Evolutionary conservation across 2,888 invertebrate genomes (phyloP).

Genomic region (Myopa tessellatipennis): DNA sequence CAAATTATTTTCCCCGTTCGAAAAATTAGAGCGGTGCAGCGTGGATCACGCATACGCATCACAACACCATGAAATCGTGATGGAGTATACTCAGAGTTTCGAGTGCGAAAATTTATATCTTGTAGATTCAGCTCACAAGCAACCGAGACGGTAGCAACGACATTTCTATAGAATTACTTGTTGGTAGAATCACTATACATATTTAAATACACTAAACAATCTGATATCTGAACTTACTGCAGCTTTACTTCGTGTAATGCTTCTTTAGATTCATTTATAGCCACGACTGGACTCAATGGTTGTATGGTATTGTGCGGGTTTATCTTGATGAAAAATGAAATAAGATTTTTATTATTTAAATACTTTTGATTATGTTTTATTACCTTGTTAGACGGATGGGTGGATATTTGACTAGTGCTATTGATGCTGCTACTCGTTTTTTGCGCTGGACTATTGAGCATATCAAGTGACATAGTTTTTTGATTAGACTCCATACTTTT

Average conservation of each 20-base stretch:
- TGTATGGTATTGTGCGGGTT: constrained; percentile 60
- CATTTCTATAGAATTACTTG: constrained; percentile 72
- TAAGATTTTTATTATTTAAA: background rate
- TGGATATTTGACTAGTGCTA: background rate
- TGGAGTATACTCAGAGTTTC: constrained; percentile 87
- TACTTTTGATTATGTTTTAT: constrained; percentile 6
- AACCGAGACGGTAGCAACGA: constrained; percentile 83
- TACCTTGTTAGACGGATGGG: background rate
- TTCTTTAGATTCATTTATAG: constrained; percentile 72
- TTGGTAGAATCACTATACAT: background rate
- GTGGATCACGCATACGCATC: constrained; percentile 84
- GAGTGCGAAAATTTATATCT: constrained; percentile 80
- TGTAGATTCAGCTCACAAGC: constrained; percentile 79
- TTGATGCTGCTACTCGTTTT: background rate
- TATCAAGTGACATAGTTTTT: background rate
- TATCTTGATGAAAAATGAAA: constrained; percentile 23
- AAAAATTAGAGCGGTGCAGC: constrained; percentile 79
- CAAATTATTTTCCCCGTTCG: constrained; percentile 85
- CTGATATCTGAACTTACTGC: constrained; percentile 69
- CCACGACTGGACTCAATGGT: constrained; percentile 69
- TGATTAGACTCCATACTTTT: background rate
- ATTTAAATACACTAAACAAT: background rate
- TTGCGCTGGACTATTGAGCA: background rate
- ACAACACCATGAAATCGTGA: constrained; percentile 84
- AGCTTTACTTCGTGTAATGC: constrained; percentile 73